phyloP scores from a whole-genome alignment of 2,113 vertebrate genomes.

The Numenius arquata region DNA sequence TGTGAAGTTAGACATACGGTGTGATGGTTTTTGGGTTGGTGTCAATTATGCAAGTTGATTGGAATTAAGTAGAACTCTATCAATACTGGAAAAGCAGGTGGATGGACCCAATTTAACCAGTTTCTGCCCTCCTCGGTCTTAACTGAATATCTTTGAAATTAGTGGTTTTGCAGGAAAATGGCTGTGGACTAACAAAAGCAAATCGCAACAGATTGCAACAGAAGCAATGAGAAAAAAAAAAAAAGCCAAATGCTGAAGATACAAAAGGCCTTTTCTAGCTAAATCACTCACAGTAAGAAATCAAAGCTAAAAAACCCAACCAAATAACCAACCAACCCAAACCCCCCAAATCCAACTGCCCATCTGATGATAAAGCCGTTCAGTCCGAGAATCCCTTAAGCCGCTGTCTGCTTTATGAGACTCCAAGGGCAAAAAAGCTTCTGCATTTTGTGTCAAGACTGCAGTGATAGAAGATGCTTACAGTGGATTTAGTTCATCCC shows the following conservation, averaged over 20 bases:
- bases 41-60: not conserved
- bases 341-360: not conserved
- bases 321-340: not conserved
- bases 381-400: not conserved
- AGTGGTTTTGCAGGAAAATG: not conserved
- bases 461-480: not conserved
- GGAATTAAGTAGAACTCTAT: not conserved
- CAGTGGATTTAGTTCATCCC: not conserved
- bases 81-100: not conserved
- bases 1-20: constrained; percentile 2
- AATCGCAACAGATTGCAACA: not conserved
- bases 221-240: not conserved
- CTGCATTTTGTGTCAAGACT: not conserved
- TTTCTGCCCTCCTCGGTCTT: not conserved
- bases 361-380: not conserved
- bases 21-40: not conserved
- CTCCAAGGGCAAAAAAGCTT: not conserved
- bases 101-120: not conserved
- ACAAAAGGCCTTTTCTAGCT: not conserved
- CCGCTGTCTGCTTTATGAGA: not conserved
- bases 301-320: not conserved
- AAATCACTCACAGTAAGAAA: not conserved
- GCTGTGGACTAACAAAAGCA: not conserved
- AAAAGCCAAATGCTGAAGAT: not conserved
- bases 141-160: not conserved